These are phyloP conservation scores for Noctua janthe DNA, from an alignment of 2,888 invertebrate species.

Conservation along the genomic window DNA sequence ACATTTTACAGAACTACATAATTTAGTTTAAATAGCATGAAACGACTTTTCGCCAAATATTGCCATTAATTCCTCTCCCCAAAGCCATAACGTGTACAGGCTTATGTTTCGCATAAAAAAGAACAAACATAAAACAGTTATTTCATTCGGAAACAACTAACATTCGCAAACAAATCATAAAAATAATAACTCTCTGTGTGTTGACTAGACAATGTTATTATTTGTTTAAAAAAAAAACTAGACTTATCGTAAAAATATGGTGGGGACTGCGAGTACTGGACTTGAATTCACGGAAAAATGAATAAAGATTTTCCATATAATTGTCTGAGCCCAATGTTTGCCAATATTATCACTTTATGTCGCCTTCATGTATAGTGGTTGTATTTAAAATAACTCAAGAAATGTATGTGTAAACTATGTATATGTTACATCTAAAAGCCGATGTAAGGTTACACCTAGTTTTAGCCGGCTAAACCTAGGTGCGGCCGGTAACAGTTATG, in stretches of 20 bases:
- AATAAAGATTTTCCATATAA: neutral
- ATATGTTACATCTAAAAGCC: too few species aligned
- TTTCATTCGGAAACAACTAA: slow-evolving; percentile 16
- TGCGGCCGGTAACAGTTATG: too few species aligned
- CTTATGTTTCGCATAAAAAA: slow-evolving; percentile 2
- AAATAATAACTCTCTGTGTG: slow-evolving; percentile 19
- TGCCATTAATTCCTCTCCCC: neutral
- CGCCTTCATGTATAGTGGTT: too few species aligned
- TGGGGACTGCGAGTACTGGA: neutral
- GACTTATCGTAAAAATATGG: neutral
- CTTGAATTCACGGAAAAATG: neutral
- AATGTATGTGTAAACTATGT: too few species aligned
- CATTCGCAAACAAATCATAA: slow-evolving; percentile 18
- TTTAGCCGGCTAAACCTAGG: too few species aligned
- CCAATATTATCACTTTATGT: too few species aligned
- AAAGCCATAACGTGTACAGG: neutral
- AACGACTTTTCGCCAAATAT: neutral
- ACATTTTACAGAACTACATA: neutral
- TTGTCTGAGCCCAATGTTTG: neutral
- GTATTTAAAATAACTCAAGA: too few species aligned
- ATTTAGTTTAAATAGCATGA: neutral
- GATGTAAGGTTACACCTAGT: too few species aligned
- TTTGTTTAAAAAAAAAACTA: slow-evolving; percentile 4
- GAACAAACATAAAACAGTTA: neutral
- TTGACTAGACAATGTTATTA: neutral